Evolutionary conservation across 2,113 vertebrate species (phyloP), one percentile per base, ranked within the genome.

Genomic region (Channa maculata): DNA sequence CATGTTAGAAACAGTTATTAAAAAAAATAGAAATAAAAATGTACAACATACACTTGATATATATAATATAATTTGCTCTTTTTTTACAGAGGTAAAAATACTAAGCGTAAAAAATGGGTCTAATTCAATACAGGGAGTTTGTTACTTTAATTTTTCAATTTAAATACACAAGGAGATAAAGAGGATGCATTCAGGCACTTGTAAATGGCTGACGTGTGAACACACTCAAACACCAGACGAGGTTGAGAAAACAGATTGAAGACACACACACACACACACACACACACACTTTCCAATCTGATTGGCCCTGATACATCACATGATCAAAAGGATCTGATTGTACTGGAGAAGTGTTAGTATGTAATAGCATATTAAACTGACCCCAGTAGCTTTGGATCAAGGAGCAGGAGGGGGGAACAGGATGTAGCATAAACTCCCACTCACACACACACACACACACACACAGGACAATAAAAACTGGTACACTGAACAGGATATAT

Each of bases 21-120:
- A 89, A 89, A 81, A 82, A 85, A 96, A 97, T 95, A 85, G 95
- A 96, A 96, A 92, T 91, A 93, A 96, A 97, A 96, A 97, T 98
- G 95, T 97, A 98, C 96, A 98, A 96, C 96, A 98, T 96, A 97
- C 94, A 96, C 94, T 95, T 96, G 95, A 92, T 96, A 96, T 96
- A 96, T 96, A 96, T 96, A 87, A 96, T 95, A 92, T 94, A 92
- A 95, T 95, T 87, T 84, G 85, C 85, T 86, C 85, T 92, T 91
- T 88, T 92, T 93, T 92, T 92, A 97, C 95, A 94, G 95, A 97
- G 95, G 96, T 97, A 98, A 97, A 98, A 97, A 98, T 96, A 96
- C 93, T 96, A 96, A 96, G 96, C 80, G 70, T 93, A 92, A 91
- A 93, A 89, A 92, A 87, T 81, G 84, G 84, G 82, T 91, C 89